Evolutionary conservation across 2,888 invertebrate species (phyloP).

Genomic region (Dryomyza anilis): DNA sequence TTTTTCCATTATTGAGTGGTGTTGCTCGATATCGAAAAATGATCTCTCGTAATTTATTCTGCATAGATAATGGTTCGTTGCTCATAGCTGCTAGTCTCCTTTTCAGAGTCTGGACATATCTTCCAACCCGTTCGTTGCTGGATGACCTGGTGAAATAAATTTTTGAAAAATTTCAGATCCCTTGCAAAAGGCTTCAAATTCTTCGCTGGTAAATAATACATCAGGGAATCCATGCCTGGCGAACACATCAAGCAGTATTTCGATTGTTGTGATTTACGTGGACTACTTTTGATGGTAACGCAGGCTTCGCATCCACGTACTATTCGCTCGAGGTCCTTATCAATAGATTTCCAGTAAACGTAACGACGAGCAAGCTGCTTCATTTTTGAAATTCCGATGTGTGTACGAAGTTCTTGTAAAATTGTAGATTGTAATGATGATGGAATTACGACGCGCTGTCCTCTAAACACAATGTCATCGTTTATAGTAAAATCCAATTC

Average conservation of each 20-base stretch:
- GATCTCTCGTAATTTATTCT: constrained; percentile 21
- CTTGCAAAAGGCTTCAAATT: constrained; percentile 29
- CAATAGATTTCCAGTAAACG: constrained; percentile 45
- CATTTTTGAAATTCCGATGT: constrained; percentile 45
- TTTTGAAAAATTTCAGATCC: constrained; percentile 26
- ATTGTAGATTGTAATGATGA: constrained; percentile 31
- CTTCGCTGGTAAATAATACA: constrained; percentile 32
- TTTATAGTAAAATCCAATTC: constrained; percentile 28
- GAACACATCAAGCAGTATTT: constrained; percentile 26
- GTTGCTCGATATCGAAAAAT: constrained; percentile 24
- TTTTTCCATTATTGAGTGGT: constrained; percentile 24
- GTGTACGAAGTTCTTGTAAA: constrained; percentile 38
- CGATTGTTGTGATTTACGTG: constrained; percentile 27
- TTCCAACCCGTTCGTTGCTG: constrained; percentile 28
- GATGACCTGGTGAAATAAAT: constrained; percentile 30
- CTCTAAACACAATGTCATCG: constrained; percentile 34
- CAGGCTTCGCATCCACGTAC: constrained; percentile 39
- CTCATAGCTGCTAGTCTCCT: constrained; percentile 20
- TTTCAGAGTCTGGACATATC: constrained; percentile 30
- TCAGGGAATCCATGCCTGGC: constrained; percentile 28
- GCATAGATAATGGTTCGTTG: constrained; percentile 57
- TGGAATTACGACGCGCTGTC: constrained; percentile 36
- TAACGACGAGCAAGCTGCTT: constrained; percentile 44
- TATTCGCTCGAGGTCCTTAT: constrained; percentile 43
- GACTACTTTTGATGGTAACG: constrained; percentile 21